These are phyloP conservation scores for Diadegma fenestrale DNA, from an alignment of 2,888 invertebrate genomes.

Conservation along the genomic window DNA sequence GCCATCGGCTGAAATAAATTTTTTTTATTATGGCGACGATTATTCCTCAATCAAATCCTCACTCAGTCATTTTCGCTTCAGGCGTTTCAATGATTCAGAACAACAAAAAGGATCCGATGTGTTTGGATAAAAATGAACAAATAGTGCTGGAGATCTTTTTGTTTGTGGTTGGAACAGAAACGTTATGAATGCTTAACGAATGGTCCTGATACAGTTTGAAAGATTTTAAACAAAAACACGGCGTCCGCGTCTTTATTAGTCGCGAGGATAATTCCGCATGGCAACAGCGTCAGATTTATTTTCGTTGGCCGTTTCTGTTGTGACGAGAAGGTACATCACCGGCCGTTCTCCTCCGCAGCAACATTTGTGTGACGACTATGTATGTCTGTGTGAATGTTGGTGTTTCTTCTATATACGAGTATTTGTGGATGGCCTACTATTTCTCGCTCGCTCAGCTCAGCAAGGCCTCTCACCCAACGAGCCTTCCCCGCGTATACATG, in stretches of 20 bases:
- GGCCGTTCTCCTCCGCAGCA: slow-evolving; percentile 19
- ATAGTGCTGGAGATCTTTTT: background rate
- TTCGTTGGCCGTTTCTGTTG: slow-evolving; percentile 46
- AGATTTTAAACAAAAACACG: slow-evolving; percentile 20
- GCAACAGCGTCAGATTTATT: slow-evolving; percentile 58
- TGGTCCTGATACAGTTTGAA: background rate
- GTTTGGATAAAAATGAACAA: background rate
- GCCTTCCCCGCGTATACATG: slow-evolving; percentile 55
- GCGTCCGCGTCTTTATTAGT: background rate
- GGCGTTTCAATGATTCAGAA: background rate
- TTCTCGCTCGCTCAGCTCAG: slow-evolving; percentile 71
- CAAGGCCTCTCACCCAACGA: slow-evolving; percentile 81
- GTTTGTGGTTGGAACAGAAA: background rate
- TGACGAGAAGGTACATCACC: slow-evolving; percentile 39
- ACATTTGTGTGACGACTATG: slow-evolving; percentile 3
- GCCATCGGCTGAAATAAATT: background rate
- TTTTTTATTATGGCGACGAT: background rate
- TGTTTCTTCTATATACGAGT: background rate
- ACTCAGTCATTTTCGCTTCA: background rate
- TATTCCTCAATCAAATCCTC: background rate
- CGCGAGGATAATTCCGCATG: slow-evolving; percentile 55
- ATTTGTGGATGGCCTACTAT: slow-evolving; percentile 82
- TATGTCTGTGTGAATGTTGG: background rate
- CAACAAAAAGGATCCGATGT: background rate
- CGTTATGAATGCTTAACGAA: background rate